Evolutionary conservation across 2,797 vertebrate species (phyloP).

Genomic region (Anniella stebbinsi): DNA sequence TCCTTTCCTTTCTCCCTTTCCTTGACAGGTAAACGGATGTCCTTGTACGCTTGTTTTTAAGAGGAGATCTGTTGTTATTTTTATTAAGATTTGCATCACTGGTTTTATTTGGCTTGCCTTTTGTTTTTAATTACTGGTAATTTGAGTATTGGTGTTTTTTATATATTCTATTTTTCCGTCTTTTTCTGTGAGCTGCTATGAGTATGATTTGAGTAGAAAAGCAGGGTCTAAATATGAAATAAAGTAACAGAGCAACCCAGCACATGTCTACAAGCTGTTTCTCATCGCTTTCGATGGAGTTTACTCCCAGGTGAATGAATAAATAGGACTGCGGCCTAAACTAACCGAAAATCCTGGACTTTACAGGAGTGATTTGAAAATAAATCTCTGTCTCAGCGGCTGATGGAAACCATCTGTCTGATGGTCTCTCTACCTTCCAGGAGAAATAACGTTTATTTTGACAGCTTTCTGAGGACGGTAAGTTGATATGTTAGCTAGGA

Average conservation of each 20-base stretch:
- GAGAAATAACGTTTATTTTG: background rate
- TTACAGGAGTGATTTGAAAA: background rate
- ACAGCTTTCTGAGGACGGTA: background rate
- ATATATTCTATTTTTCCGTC: background rate
- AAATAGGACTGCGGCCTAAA: background rate
- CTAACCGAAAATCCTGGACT: background rate
- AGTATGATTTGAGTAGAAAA: background rate
- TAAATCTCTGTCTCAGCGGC: background rate
- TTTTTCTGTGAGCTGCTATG: background rate
- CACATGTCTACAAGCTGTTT: too few relatives aligned
- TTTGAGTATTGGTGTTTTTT: background rate
- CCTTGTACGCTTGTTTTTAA: too few relatives aligned
- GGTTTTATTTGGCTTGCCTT: background rate
- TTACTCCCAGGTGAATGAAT: background rate
- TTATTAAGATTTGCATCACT: background rate
- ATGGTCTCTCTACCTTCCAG: background rate
- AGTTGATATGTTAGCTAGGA: background rate
- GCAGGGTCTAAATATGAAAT: background rate
- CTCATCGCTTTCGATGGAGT: background rate
- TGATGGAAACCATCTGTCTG: background rate
- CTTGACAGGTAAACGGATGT: too few relatives aligned
- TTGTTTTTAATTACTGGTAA: background rate
- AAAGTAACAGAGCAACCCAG: background rate
- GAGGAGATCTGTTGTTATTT: too few relatives aligned
- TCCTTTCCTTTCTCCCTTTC: too few relatives aligned